Base-by-base conservation (phyloP, 2,797 vertebrate species). In the Malacoraja senta region DNA sequence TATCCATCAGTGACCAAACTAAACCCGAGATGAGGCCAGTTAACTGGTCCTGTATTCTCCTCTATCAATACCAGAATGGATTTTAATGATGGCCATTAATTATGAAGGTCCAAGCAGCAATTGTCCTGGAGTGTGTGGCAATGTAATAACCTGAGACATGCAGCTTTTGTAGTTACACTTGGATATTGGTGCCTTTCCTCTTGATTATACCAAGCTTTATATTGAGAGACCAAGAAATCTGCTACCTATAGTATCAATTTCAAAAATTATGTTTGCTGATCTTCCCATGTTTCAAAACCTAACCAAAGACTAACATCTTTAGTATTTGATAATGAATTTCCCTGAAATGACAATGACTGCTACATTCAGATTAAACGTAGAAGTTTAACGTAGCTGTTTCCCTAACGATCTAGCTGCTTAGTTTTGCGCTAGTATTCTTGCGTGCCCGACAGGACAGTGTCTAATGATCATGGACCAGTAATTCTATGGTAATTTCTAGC, bases 401-500 rank as follows among this genome's bases (percentile, higher is more conserved):
- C 84, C 15, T 88, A n/a, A 32, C 32, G 63, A 63, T 68, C 84
- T 21, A 35, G 61, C 61, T 65, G 8, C 7, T 88, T 35, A 15
- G 29, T 32, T 13, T 63, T 86, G 84, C 68, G 84, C 61, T 58
- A 13, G 53, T 44, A 63, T 84, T 13, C 58, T 24, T 29, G 53
- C 4, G 26, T 84, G 58, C 12, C 10, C n/a, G n/a, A n/a, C n/a
- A 63, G 29, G 32, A 88, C 68, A 8, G 63, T 19, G 32, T 68
- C n/a, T 65, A 26, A 29, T 68, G n/a, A 10, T 88, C 63, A 35
- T 35, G 65, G 24, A 44, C 90, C 71, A 92, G 71, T 92, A 53
- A 92, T 92, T 29, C 26, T 58, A n/a, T n/a, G 90, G 38, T 92
- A 92, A 92, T 92, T 76, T 92, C 21, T 92, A 92, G 35, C 35